Base-by-base conservation (phyloP, 2,113 vertebrate genomes). In the Gasterosteus nipponicus region DNA sequence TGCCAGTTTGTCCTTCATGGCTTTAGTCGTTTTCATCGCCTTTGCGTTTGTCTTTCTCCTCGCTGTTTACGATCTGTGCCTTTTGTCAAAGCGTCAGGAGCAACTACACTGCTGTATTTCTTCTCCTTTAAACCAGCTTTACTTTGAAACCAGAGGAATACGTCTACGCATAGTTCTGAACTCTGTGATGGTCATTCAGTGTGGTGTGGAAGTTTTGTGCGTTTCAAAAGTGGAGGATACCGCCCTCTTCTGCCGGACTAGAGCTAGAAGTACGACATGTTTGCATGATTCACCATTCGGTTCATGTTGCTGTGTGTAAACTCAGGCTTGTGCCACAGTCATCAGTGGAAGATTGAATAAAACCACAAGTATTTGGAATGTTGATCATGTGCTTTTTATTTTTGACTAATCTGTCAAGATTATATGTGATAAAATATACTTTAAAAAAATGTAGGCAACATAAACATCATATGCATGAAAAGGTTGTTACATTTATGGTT, bases 221-320 rank as follows among this genome's bases (percentile, higher is more conserved):
- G 61, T 39, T 59, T 49, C 3, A 42, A 77, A 69, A 33, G 41
- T 69, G 63, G 84, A 67, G 70, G 53, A 79, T 68, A 26, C 84
- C 84, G 87, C 89, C 89, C 82, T 78, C 89, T 89, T 76, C 83
- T 87, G 89, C 44, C 44, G 54, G 73, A 61, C 74, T 9, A 5
- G 46, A 70, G 62, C 63, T n/a, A 80, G 31, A 63, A 14, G 19
- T 56, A 0, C 1, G 71, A 77, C 49, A 1, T n/a, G 7, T 44
- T 35, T 22, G 66, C 74, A 58, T 78, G 70, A 75, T 80, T 74
- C 71, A 16, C 66, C 57, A 44, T 33, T 56, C 10, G 7, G 42
- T 72, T 56, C 16, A 9, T 39, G 46, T 57, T 1, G 10, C 63
- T 41, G 39, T 71, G 69, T 73, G 66, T 62, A 38, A 69, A 77